Evolutionary conservation across 2,888 invertebrate genomes (phyloP), one percentile per base, ranked within the genome.

Genomic region (Prosapia bicincta): DNA sequence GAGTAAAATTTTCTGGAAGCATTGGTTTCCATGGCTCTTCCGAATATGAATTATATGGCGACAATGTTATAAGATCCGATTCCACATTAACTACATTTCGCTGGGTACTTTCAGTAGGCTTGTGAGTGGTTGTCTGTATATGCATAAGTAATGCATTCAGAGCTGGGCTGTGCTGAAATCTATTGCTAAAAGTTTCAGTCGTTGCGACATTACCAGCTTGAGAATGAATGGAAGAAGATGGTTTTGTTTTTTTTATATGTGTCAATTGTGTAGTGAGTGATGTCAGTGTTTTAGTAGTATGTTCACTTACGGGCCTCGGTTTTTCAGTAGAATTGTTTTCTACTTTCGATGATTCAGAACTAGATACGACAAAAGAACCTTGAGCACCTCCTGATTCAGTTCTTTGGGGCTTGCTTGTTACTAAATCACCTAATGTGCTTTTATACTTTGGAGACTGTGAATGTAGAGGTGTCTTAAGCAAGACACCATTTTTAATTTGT

Each of bases 91-190:
- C 26, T 32, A 90, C 88, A 81, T 90, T 89, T 84, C 90, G 90
- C 23, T 90, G 89, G 82, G 90, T 90, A 71, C 90, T 87, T 69
- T 90, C 90, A 0, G 89, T 88, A 82, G 90, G 90, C 80, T 88
- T 87, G 77, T 71, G 24, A 0, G n/a, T 43, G 13, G 30, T 1
- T n/a, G n/a, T n/a, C 26, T 54, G 28, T 71, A 71, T 77, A 0
- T 77, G 71, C 15, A 26, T 66, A 20, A 71, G 67, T 3, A 71
- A 71, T 43, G 72, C 73, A 66, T 66, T 68, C n/a, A 69, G 65
- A 9, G 68, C 76, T 26, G 69, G 76, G 68, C 74, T 71, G 28
- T 75, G 71, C 69, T 67, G 77, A n/a, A 54, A 9, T 54, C 20
- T 54, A 54, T 54, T 54, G 54, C 6, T 20, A 20, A 54, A 13